Percentiles rank a stretch among this genome's conserved stretches.
Evolutionary conservation across 2,888 invertebrate genomes (phyloP).

Genomic region (Leptura quadrifasciata): DNA sequence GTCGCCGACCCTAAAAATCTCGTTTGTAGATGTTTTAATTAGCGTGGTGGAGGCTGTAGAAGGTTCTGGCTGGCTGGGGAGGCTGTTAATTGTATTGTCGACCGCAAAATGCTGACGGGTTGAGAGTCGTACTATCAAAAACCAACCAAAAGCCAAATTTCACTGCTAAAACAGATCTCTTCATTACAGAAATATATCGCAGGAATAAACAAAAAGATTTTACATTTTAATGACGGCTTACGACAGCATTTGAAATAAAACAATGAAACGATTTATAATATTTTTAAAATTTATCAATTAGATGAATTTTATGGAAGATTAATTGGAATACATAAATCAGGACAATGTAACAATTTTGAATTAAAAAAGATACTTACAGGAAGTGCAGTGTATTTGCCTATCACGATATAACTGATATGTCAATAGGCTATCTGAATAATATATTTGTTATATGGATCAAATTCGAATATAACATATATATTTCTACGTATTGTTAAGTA

Average conservation of each 20-base stretch:
- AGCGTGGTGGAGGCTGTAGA: conserved; percentile 48
- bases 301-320: too few species aligned
- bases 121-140: conserved; percentile 51
- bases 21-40: conserved; percentile 60
- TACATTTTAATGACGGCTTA: neutral
- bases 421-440: too few species aligned
- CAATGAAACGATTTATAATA: neutral
- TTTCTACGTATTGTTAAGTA: too few species aligned
- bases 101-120: conserved; percentile 56
- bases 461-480: too few species aligned
- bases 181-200: conserved; percentile 28
- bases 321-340: too few species aligned
- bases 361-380: too few species aligned
- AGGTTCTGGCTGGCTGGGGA: conserved; percentile 50
- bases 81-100: conserved; percentile 59
- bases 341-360: too few species aligned
- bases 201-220: neutral
- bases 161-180: conserved; percentile 33
- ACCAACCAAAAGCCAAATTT: conserved; percentile 42
- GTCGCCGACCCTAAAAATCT: conserved; percentile 58
- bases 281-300: neutral
- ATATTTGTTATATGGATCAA: too few species aligned
- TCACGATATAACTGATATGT: too few species aligned
- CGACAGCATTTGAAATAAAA: neutral
- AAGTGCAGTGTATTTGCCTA: too few species aligned